phyloP scores from a whole-genome alignment of 2,113 vertebrate species.

The Nettapus auritus region DNA sequence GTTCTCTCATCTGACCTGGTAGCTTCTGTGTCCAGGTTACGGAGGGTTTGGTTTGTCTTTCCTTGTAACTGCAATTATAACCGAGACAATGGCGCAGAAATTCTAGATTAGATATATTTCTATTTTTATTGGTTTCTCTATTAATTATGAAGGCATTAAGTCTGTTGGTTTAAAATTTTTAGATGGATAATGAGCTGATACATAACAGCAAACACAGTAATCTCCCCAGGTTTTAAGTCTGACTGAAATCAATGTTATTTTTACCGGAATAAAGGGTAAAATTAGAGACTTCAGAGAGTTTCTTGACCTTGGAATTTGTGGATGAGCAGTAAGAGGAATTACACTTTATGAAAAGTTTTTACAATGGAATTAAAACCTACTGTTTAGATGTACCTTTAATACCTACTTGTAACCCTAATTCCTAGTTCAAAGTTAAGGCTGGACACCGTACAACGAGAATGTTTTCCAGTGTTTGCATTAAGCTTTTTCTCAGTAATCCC shows the following conservation, averaged over 20 bases:
- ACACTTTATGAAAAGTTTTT: not conserved
- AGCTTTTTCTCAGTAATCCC: not conserved
- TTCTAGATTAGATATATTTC: not conserved
- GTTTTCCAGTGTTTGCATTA: not conserved
- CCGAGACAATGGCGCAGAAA: not conserved
- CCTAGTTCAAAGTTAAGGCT: not conserved
- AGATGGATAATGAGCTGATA: not conserved
- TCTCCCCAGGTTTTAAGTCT: not conserved
- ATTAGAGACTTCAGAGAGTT: not conserved
- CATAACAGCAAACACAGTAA: not conserved
- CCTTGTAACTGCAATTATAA: not conserved
- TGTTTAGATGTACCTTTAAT: not conserved
- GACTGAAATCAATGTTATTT: not conserved
- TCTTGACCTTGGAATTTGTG: not conserved
- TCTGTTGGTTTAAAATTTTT: not conserved
- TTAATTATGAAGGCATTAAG: not conserved
- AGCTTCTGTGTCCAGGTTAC: not conserved
- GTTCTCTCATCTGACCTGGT: not conserved
- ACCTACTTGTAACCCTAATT: not conserved
- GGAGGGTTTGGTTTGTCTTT: not conserved
- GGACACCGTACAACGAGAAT: not conserved
- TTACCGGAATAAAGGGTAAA: not conserved
- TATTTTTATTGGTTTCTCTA: not conserved
- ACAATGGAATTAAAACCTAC: not conserved
- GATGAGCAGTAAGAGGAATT: not conserved